Conservation (phyloP, 2,888 invertebrate species). For the Ectemnius continuus region DNA sequence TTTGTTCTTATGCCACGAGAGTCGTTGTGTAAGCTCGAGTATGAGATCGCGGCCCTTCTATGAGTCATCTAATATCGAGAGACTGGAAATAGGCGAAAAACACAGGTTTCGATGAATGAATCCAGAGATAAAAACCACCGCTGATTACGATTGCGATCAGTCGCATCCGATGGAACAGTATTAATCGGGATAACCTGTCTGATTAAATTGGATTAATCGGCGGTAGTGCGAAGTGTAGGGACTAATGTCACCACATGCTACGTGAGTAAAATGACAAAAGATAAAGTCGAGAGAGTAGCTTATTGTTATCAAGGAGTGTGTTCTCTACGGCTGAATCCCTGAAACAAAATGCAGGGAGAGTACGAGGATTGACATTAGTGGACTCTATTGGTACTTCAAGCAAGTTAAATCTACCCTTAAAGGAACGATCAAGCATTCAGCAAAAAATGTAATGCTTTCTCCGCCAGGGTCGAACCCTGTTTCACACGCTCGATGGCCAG, state of each 20-base stretch:
- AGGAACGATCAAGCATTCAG: no score
- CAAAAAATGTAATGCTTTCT: no score
- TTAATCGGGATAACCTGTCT: neutral
- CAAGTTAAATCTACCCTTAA: no score
- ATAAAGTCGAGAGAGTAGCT: neutral
- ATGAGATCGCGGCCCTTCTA: conserved; percentile 65
- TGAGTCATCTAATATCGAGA: conserved; percentile 73
- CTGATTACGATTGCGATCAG: conserved; percentile 25
- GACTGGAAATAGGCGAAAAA: conserved; percentile 72
- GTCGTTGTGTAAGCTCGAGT: conserved; percentile 49
- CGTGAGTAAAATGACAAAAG: conserved; percentile 8
- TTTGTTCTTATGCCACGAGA: conserved; percentile 19
- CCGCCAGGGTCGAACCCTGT: no score
- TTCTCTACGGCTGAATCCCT: no score
- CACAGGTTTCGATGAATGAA: conserved; percentile 52
- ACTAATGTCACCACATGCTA: conserved; percentile 9
- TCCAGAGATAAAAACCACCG: conserved; percentile 17
- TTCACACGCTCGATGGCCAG: conserved; percentile 18
- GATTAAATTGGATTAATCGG: neutral
- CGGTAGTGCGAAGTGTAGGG: neutral
- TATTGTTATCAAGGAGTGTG: no score
- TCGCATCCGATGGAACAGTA: no score
- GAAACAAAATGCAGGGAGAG: no score
- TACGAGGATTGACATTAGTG: no score
- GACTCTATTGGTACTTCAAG: no score